Percentiles rank a stretch among this genome's conserved stretches.
Evolutionary conservation across 2,888 invertebrate species (phyloP).

Genomic region (Scaptomyza cyrtandrae): DNA sequence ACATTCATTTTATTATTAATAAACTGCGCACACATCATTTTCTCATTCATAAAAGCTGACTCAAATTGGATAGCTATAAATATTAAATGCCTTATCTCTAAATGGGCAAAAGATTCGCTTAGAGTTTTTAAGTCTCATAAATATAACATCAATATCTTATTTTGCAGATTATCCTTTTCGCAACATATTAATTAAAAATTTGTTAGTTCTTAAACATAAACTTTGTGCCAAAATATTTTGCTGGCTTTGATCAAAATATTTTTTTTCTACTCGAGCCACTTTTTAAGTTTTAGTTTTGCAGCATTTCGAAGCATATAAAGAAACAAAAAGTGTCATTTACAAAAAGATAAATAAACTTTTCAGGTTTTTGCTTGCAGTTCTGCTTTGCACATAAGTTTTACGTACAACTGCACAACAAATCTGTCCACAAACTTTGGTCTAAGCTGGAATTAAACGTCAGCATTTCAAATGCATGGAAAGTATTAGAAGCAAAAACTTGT

Average conservation of each 20-base stretch:
- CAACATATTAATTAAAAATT: too few species aligned
- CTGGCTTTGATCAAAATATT: background rate
- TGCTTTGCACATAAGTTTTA: constrained; percentile 23
- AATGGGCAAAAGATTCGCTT: background rate
- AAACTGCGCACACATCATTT: constrained; percentile 4
- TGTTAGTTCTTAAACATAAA: too few species aligned
- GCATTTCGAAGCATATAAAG: background rate
- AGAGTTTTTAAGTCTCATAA: too few species aligned
- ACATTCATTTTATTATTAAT: constrained; percentile 3
- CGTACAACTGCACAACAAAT: constrained; percentile 13
- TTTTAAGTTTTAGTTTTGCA: background rate
- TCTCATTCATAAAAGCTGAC: background rate
- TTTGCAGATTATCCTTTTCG: too few species aligned
- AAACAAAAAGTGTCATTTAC: constrained; percentile 16
- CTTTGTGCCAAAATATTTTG: background rate
- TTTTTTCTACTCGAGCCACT: background rate
- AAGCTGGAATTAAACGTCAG: constrained; percentile 25
- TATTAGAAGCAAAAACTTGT: constrained; percentile 14
- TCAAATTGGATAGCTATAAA: background rate
- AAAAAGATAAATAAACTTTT: constrained; percentile 23
- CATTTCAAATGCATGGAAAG: constrained; percentile 20
- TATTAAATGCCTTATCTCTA: background rate
- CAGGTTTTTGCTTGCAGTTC: constrained; percentile 9
- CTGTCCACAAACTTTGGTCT: constrained; percentile 31
- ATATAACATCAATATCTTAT: too few species aligned